Evolutionary conservation across 1,140 invertebrate species (phyloP), one percentile per base, ranked within the genome.

Genomic region (Drosophila kurseongensis): DNA sequence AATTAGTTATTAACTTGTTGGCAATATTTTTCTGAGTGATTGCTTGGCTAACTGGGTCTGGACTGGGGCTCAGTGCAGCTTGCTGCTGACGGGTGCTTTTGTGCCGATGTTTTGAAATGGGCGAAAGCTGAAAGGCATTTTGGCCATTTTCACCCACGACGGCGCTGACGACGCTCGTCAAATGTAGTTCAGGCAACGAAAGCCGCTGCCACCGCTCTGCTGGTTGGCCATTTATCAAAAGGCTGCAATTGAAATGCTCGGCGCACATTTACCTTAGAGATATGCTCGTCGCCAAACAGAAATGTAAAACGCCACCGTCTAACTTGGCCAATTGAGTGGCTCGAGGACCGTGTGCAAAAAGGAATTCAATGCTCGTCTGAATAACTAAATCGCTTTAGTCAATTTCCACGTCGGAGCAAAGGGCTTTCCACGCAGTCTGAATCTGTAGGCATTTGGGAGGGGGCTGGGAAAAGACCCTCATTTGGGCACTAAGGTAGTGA

Each of bases 51-150:
- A n/a, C 59, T 55, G 35, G 13, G 35, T 42, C 48, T 14, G 6
- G 29, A 32, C 29, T 32, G 29, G 29, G 10, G 36, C 38, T n/a
- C 38, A 47, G 47, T 32, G 48, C 3, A 27, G 6, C 44, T 29
- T 58, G 54, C 58, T 40, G 41, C 62, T 41, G 47, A 18, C 60
- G 40, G 44, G 51, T 38, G 50, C 55, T 59, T 80, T 51, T 68
- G 59, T 61, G 50, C 40, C 52, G 59, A 59, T 73, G 58, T n/a
- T 81, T 80, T 67, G 36, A 88, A 88, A 86, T 80, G 83, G 83
- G 83, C 83, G 83, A 86, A 86, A 86, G 83, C 83, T 86, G 76
- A 82, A 82, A 88, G 83, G 66, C 79, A 69, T 76, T 88, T 88
- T 76, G 67, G 75, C 72, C 73, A 82, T 88, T 86, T 86, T 82